phyloP scores from a whole-genome alignment of 1,140 invertebrate species.

The Drosophila kohkoa region DNA sequence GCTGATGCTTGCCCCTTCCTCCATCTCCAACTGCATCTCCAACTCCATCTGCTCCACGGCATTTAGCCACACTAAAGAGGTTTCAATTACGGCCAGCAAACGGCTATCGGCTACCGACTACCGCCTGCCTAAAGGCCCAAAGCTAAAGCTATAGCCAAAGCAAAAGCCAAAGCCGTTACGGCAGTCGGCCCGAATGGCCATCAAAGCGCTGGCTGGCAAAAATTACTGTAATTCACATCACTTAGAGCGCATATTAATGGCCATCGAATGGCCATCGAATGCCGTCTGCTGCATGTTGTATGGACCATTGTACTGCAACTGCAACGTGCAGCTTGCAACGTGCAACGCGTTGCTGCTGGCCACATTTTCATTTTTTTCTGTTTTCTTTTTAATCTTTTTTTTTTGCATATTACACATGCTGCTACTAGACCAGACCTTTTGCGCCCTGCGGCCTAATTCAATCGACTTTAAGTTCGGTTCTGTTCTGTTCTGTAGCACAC shows the following conservation, averaged over 20 bases:
- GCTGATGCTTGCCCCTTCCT: not conserved
- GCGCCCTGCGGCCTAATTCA: constrained; percentile 42
- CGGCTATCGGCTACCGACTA: constrained; percentile 61
- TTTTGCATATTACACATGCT: constrained; percentile 40
- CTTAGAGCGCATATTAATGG: constrained; percentile 84
- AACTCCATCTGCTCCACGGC: constrained; percentile 29
- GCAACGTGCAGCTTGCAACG: constrained; percentile 14
- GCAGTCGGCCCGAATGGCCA: constrained; percentile 47
- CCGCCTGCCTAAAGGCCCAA: constrained; percentile 53
- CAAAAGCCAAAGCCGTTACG: constrained; percentile 43
- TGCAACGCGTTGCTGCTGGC: constrained; percentile 14
- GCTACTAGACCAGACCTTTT: constrained; percentile 21
- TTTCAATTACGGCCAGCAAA: constrained; percentile 79
- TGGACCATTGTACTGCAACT: constrained; percentile 33
- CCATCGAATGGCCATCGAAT: constrained; percentile 66
- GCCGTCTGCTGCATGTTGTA: constrained; percentile 9
- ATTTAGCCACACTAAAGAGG: constrained; percentile 83
- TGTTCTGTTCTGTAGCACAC: not conserved
- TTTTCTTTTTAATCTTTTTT: not conserved
- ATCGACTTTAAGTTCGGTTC: constrained; percentile 38
- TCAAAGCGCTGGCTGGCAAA: constrained; percentile 66
- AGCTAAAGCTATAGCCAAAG: constrained; percentile 32
- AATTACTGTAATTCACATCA: constrained; percentile 84
- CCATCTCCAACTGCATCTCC: not conserved
- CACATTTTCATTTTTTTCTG: not conserved